Conservation (phyloP, 2,113 vertebrate species). For the Carassius carassius region DNA sequence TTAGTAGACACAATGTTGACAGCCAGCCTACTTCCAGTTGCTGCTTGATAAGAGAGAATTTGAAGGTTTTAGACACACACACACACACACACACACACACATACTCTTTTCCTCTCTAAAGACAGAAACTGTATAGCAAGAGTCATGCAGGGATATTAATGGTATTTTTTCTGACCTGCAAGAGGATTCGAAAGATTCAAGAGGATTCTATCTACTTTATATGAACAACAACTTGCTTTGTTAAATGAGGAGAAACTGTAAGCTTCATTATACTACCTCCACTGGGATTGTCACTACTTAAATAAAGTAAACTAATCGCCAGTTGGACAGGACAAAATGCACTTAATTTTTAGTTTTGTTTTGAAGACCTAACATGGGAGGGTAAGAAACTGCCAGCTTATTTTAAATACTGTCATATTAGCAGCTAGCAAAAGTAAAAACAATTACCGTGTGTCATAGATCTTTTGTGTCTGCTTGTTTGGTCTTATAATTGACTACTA, state of each 20-base stretch:
- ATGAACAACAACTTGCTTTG: background rate
- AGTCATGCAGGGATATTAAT: too few relatives aligned
- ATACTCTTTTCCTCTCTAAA: too few relatives aligned
- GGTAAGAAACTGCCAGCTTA: too few relatives aligned
- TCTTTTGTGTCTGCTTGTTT: background rate
- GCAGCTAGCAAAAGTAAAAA: too few relatives aligned
- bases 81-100: background rate
- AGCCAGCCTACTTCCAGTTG: background rate
- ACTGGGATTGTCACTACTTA: too few relatives aligned
- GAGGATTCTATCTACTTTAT: background rate
- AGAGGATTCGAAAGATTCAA: background rate
- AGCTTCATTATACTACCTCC: too few relatives aligned
- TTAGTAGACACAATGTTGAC: background rate
- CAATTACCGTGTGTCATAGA: background rate
- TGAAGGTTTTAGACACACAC: background rate
- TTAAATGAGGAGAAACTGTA: background rate
- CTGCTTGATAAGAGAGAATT: background rate
- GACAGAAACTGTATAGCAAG: background rate
- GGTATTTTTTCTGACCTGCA: background rate
- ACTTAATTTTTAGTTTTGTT: too few relatives aligned
- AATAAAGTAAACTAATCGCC: too few relatives aligned
- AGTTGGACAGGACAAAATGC: too few relatives aligned
- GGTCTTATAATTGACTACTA: too few relatives aligned
- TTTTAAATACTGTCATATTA: too few relatives aligned
- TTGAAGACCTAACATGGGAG: too few relatives aligned